phyloP scores from a whole-genome alignment of 2,113 vertebrate genomes.

The Sebastes schlegelii region DNA sequence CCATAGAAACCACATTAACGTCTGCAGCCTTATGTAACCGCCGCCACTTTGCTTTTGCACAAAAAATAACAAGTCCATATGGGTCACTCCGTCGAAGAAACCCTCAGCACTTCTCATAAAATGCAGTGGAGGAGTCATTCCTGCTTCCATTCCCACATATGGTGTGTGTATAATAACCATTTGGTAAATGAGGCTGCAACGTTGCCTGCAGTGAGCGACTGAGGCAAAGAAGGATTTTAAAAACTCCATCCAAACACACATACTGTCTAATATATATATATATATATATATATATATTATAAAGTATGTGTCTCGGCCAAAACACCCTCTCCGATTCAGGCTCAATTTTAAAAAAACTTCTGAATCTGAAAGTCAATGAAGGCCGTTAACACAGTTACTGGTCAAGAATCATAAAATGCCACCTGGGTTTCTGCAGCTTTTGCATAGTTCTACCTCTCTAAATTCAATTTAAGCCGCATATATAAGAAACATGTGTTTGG shows the following conservation, averaged over 20 bases:
- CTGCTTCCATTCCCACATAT: slow-evolving; percentile 11
- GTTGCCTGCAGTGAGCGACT: slow-evolving; percentile 15
- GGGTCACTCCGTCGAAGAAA: slow-evolving; percentile 49
- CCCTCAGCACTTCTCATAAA: slow-evolving; percentile 30
- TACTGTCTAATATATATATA: not conserved
- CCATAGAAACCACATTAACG: slow-evolving; percentile 38
- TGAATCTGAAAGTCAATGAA: slow-evolving; percentile 70
- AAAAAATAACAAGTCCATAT: slow-evolving; percentile 37
- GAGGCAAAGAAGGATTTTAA: not conserved
- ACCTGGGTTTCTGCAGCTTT: slow-evolving; percentile 47
- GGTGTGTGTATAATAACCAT: slow-evolving; percentile 26
- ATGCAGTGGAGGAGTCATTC: slow-evolving; percentile 29
- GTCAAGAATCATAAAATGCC: slow-evolving; percentile 64
- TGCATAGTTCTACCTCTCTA: slow-evolving; percentile 45
- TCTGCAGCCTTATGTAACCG: slow-evolving; percentile 49
- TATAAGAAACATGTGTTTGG: slow-evolving; percentile 15
- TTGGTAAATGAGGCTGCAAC: slow-evolving; percentile 25
- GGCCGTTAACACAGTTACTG: slow-evolving; percentile 60
- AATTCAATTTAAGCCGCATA: slow-evolving; percentile 42
- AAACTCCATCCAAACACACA: not conserved
- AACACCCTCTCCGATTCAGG: slow-evolving; percentile 18
- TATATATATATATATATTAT: too few relatives aligned
- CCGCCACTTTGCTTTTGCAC: slow-evolving; percentile 38
- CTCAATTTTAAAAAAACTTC: slow-evolving; percentile 57
- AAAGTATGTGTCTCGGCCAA: not conserved